These are phyloP conservation scores for Pseudonaja textilis DNA, from an alignment of 2,113 vertebrate species.

Conservation along the genomic window DNA sequence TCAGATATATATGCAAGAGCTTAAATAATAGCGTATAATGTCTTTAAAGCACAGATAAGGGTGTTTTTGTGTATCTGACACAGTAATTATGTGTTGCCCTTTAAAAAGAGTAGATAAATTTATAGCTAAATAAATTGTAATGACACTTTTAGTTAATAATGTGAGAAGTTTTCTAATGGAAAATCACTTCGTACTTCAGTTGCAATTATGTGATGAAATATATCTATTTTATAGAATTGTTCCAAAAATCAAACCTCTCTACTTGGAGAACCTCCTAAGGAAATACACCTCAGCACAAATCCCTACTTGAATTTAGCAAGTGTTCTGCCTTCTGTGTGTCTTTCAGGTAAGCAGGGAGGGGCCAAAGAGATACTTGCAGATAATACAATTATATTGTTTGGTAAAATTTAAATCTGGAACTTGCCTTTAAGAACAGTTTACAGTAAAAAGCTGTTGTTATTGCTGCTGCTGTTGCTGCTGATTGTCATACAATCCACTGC, in stretches of 20 bases:
- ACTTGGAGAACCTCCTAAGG: conserved; percentile 92
- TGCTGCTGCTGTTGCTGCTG: not conserved
- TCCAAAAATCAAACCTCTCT: conserved; percentile 85
- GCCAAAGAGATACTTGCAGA: not conserved
- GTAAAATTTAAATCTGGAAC: not conserved
- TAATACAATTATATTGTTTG: not conserved
- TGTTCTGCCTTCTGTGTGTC: conserved; percentile 85
- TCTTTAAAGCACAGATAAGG: not conserved
- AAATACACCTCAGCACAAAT: conserved; percentile 91
- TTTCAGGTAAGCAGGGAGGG: conserved; percentile 74
- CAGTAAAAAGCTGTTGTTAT: not conserved
- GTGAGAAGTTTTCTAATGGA: not conserved
- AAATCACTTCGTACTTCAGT: not conserved
- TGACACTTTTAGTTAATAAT: not conserved
- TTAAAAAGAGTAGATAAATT: not conserved
- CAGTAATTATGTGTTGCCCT: not conserved
- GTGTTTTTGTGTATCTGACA: not conserved
- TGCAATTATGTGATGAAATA: not conserved
- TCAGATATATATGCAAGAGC: not conserved
- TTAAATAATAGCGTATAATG: not conserved
- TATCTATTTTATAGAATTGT: conserved; percentile 64
- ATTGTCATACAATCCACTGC: not conserved
- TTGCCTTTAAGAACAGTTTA: not conserved
- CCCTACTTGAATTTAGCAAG: conserved; percentile 96
- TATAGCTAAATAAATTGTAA: not conserved